phyloP scores from a whole-genome alignment of 2,797 vertebrate species.

The Enteromius thamalakanensis region DNA sequence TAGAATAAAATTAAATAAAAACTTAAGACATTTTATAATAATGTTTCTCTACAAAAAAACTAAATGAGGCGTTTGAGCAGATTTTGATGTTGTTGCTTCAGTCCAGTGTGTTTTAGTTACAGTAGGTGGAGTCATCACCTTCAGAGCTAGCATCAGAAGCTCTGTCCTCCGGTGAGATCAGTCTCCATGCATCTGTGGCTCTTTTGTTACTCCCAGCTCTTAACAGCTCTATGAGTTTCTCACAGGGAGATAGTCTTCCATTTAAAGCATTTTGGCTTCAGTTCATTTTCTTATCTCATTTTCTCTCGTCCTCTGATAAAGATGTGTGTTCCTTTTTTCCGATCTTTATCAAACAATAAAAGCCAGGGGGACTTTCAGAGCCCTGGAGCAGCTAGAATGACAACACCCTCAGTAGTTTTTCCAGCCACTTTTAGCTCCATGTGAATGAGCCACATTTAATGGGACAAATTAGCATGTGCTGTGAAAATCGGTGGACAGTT shows the following conservation, averaged over 20 bases:
- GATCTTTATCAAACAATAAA: slow-evolving; percentile 54
- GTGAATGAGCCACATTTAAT: slow-evolving; percentile 38
- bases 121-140: neutral
- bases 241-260: slow-evolving; percentile 39
- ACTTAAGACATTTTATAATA: too few species aligned
- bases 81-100: too few species aligned
- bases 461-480: slow-evolving; percentile 45
- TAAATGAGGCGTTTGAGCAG: neutral
- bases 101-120: too few species aligned
- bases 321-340: slow-evolving; percentile 29
- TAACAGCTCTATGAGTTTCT: slow-evolving; percentile 48
- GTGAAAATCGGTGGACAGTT: slow-evolving; percentile 25
- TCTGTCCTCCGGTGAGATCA: slow-evolving; percentile 32
- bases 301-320: slow-evolving; percentile 39
- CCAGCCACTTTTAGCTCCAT: slow-evolving; percentile 32
- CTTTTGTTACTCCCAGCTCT: slow-evolving; percentile 47
- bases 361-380: slow-evolving; percentile 32
- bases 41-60: too few species aligned
- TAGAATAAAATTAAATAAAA: too few species aligned
- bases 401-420: slow-evolving; percentile 9
- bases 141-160: slow-evolving; percentile 36
- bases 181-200: neutral
- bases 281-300: slow-evolving; percentile 43
- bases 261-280: slow-evolving; percentile 40
- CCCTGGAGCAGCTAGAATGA: slow-evolving; percentile 29